A percentile compares a stretch with the other conserved stretches of the same genome.
These are phyloP conservation scores for Astyanax mexicanus DNA, from an alignment of 2,797 vertebrate genomes.

Conservation along the genomic window DNA sequence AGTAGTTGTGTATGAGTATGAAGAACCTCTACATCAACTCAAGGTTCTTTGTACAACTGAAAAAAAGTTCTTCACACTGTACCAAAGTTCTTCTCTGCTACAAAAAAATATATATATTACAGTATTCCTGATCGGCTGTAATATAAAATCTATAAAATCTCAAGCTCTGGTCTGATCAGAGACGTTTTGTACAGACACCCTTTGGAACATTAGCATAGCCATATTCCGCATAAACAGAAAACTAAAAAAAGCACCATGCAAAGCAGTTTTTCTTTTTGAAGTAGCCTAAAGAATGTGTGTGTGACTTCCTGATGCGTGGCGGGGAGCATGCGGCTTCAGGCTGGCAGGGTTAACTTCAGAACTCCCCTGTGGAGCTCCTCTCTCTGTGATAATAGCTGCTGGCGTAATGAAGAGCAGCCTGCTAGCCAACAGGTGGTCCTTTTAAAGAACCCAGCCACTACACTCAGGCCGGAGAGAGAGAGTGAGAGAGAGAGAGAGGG, in stretches of 20 bases:
- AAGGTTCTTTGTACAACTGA: too few relatives aligned
- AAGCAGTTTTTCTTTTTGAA: conserved; percentile 51
- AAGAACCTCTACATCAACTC: too few relatives aligned
- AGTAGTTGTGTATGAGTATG: too few relatives aligned
- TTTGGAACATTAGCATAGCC: too few relatives aligned
- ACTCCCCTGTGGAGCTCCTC: conserved; percentile 78
- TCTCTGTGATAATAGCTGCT: conserved; percentile 80
- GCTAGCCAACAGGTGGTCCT: conserved; percentile 99
- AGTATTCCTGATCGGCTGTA: background rate
- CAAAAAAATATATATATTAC: background rate
- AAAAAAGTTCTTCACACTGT: too few relatives aligned
- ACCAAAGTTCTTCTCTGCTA: too few relatives aligned
- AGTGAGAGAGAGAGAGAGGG: conserved; percentile 52
- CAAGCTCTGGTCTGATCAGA: background rate
- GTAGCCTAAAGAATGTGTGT: conserved; percentile 25
- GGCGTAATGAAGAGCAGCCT: conserved; percentile 85
- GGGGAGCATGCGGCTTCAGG: conserved; percentile 66
- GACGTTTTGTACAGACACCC: background rate
- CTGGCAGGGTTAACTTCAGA: conserved; percentile 81
- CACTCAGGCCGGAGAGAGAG: conserved; percentile 83
- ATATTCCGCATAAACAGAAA: too few relatives aligned
- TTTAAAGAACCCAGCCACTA: conserved; percentile 93
- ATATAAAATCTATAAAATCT: background rate
- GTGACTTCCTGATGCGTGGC: conserved; percentile 60
- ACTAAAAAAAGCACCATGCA: too few relatives aligned